Conservation (phyloP, 2,797 vertebrate species). For the Cheirogaleus major region DNA sequence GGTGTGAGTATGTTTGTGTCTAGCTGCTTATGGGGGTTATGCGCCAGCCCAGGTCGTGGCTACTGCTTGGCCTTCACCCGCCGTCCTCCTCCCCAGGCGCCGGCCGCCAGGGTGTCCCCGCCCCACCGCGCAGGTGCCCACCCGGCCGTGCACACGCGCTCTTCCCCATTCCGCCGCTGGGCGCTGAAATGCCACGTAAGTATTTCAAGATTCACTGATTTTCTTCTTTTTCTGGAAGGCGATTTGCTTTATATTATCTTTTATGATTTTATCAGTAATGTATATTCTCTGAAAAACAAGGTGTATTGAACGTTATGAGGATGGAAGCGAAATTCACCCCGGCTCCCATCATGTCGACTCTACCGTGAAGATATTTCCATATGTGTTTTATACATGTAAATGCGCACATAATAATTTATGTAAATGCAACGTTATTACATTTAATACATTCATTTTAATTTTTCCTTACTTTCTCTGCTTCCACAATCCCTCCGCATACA, state of each 20-base stretch:
- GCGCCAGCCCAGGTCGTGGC: neutral
- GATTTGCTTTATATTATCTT: neutral
- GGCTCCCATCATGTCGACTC: neutral
- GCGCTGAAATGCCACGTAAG: neutral
- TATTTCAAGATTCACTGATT: neutral
- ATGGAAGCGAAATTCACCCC: neutral
- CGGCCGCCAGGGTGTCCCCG: neutral
- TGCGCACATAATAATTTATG: neutral
- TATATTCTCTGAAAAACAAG: neutral
- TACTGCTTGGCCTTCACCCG: neutral
- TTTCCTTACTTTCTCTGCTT: neutral
- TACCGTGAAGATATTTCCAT: neutral
- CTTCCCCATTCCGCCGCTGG: neutral
- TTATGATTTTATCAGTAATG: neutral
- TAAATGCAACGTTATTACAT: neutral
- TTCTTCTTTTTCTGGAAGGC: neutral
- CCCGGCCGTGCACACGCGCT: rapidly evolving
- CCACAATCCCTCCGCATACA: neutral
- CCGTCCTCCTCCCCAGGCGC: neutral
- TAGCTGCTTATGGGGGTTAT: neutral
- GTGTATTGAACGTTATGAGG: neutral
- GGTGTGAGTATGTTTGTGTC: neutral
- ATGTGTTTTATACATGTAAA: neutral
- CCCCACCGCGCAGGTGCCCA: neutral
- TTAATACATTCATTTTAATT: neutral